Evolutionary conservation across 2,113 vertebrate genomes (phyloP), one percentile per base, ranked within the genome.

Genomic region (Prietella phreatophila): DNA sequence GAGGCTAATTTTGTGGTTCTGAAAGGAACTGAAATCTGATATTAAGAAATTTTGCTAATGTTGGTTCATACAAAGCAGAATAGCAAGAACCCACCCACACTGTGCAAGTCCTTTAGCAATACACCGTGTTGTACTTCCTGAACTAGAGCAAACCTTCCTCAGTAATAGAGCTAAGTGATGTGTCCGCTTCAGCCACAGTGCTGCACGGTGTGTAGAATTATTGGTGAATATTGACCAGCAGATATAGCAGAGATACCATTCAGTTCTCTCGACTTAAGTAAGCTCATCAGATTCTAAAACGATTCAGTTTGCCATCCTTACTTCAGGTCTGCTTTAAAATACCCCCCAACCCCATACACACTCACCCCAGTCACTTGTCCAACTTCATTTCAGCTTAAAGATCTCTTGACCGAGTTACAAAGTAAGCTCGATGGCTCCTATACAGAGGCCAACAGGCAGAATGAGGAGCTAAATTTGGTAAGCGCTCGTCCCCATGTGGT

Each of bases 351-450:
- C 53, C 4, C 53, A 22, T 9, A 83, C n/a, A 13, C 60, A 81
- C 69, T 36, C 53, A 78, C 55, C 25, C 84, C 47, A 47, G 20
- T 85, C 50, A 89, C 81, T 90, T 99, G 93, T 98, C 96, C 90
- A 97, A 98, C 97, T 98, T 97, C 96, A 96, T 99, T 99, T 96
- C 98, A 99, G 98, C 97, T 99, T 95, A 99, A 98, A 99, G 98
- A 98, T 97, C 98, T 99, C 93, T 97, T 99, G 98, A 99, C 97
- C 96, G 97, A 99, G 94, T 97, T 99, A 96, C 98, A 97, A 97
- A 97, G 96, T 97, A 99, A 97, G 94, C 97, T 99, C 94, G 97
- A 99, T 96, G 98, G 97, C 96, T 99, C 97, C 93, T 98, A 98
- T 96, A 98, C 97, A 95, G 98, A 99, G 95, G 98, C 98, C 94